Conservation (phyloP, 2,888 invertebrate genomes). For the Drosophila kambysellisi region DNA sequence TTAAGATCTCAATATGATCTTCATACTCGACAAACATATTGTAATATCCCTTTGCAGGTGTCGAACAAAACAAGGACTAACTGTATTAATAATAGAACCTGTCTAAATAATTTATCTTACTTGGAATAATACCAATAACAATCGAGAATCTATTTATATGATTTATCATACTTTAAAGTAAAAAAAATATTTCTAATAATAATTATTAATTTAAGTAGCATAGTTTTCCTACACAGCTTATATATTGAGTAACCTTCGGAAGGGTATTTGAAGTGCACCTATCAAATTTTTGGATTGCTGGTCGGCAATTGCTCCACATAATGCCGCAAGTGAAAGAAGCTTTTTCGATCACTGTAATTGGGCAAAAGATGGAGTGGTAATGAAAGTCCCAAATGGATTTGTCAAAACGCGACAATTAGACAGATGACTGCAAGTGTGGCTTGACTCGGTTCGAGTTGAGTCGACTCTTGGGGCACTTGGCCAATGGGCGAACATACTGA, state of each 20-base stretch:
- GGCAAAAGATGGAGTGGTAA: conserved; percentile 56
- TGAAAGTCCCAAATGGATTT: conserved; percentile 73
- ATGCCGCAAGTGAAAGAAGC: conserved; percentile 72
- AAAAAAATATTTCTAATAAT: background rate
- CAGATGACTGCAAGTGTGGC: conserved; percentile 25
- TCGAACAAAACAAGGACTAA: background rate
- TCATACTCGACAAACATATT: too few relatives aligned
- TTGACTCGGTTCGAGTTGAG: background rate
- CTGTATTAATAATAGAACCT: background rate
- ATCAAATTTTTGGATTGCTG: background rate
- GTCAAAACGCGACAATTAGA: conserved; percentile 75
- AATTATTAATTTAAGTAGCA: background rate
- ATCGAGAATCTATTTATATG: background rate
- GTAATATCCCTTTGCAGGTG: too few relatives aligned
- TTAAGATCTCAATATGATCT: too few relatives aligned
- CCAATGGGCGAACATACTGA: background rate
- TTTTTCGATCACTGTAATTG: conserved; percentile 31
- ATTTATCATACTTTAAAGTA: background rate
- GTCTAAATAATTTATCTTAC: background rate
- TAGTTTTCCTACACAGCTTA: too few relatives aligned
- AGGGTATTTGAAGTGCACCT: conserved; percentile 22
- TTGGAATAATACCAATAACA: background rate
- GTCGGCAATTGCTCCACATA: conserved; percentile 59
- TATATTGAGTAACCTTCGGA: background rate
- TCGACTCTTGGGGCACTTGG: background rate